Percentiles rank a stretch among this genome's conserved stretches.
Conservation (phyloP, 2,888 invertebrate genomes). For the Acrocyrtus sp. region DNA sequence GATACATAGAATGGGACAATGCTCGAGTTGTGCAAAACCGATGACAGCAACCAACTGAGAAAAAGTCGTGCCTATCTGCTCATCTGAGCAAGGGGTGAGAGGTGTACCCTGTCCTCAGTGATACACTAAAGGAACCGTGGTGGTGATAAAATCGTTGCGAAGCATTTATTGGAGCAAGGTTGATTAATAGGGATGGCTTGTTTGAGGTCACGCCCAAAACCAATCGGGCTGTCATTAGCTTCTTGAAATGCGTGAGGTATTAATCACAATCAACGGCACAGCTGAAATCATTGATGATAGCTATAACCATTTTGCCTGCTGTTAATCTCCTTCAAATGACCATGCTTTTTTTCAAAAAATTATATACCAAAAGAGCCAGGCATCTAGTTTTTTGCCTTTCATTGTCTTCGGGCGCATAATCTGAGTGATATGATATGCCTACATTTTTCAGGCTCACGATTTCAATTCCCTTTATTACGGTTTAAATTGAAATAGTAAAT, state of each 20-base stretch:
- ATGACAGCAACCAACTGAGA: constrained; percentile 35
- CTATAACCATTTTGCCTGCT: constrained; percentile 38
- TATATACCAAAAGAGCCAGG: neutral
- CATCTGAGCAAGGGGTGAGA: neutral
- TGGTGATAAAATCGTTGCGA: constrained; percentile 39
- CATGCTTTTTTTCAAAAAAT: neutral
- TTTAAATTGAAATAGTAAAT: too few relatives aligned
- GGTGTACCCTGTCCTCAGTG: neutral
- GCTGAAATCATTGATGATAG: constrained; percentile 45
- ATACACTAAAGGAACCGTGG: constrained; percentile 11
- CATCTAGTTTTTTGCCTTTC: neutral
- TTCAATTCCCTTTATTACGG: too few relatives aligned
- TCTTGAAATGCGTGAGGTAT: constrained; percentile 51
- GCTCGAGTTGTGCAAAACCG: constrained; percentile 38
- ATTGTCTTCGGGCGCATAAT: too few relatives aligned
- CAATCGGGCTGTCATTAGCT: constrained; percentile 54
- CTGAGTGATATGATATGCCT: too few relatives aligned
- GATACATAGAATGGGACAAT: too few relatives aligned
- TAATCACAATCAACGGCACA: constrained; percentile 49
- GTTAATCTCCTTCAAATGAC: constrained; percentile 49
- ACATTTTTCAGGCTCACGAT: too few relatives aligned
- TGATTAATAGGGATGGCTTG: constrained; percentile 53
- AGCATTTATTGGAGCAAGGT: constrained; percentile 56
- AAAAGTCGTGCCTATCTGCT: constrained; percentile 27
- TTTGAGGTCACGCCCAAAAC: constrained; percentile 52